These are phyloP conservation scores for Atta colombica DNA, from an alignment of 1,140 invertebrate species.

Conservation along the genomic window DNA sequence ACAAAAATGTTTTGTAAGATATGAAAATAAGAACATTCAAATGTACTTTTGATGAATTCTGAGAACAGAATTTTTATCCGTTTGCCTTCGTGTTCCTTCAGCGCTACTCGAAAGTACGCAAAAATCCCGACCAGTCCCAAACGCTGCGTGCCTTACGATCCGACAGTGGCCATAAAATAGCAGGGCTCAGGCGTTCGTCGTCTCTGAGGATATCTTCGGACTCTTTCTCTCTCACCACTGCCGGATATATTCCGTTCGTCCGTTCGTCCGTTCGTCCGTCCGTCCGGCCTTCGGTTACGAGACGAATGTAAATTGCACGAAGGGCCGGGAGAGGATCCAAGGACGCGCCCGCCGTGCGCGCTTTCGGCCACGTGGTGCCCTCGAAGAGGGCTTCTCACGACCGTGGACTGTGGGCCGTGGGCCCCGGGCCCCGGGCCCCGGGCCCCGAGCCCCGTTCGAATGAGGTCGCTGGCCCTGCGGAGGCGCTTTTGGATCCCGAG, in stretches of 20 bases:
- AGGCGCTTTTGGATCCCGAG: slow-evolving; percentile 33
- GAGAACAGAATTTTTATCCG: slow-evolving; percentile 3
- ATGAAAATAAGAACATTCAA: slow-evolving; percentile 11
- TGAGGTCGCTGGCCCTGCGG: slow-evolving; percentile 55
- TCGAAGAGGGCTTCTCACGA: slow-evolving; percentile 53
- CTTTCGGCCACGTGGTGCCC: slow-evolving; percentile 35
- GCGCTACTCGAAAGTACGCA: slow-evolving; percentile 1
- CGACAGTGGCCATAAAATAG: slow-evolving; percentile 10
- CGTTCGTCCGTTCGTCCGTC: slow-evolving; percentile 64
- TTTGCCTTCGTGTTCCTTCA: not conserved
- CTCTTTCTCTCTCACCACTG: slow-evolving; percentile 39
- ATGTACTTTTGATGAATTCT: not conserved
- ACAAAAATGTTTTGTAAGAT: not conserved
- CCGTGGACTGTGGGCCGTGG: slow-evolving; percentile 13
- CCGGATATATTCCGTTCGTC: slow-evolving; percentile 69
- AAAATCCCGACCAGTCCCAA: slow-evolving; percentile 23
- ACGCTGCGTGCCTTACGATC: not conserved
- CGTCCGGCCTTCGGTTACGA: slow-evolving; percentile 69
- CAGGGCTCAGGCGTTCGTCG: slow-evolving; percentile 23
- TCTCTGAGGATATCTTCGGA: slow-evolving; percentile 21
- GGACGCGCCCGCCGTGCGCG: slow-evolving; percentile 46
- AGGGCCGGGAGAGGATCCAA: slow-evolving; percentile 67
- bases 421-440: slow-evolving; percentile 14
- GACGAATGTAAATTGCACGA: slow-evolving; percentile 74
- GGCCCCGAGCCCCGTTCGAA: slow-evolving; percentile 38